Evolutionary conservation across 2,888 invertebrate genomes (phyloP).

Genomic region (Volucella inflata): DNA sequence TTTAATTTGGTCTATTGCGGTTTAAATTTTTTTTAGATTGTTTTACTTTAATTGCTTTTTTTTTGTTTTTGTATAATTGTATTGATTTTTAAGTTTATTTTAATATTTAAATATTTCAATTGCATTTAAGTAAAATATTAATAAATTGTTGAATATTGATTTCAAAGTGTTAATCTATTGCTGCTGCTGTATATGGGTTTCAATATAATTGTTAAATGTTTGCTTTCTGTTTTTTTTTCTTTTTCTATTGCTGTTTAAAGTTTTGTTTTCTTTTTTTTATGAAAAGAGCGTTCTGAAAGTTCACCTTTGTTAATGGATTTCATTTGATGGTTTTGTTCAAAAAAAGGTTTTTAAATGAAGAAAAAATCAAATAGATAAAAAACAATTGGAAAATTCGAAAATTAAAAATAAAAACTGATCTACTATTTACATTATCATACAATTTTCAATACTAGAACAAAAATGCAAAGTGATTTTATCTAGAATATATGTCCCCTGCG

Average conservation of each 20-base stretch:
- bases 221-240: conserved; percentile 52
- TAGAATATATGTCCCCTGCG: too few species aligned
- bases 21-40: conserved; percentile 27
- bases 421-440: too few species aligned
- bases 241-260: conserved; percentile 16
- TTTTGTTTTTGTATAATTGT: conserved; percentile 73
- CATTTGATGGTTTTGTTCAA: conserved; percentile 17
- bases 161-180: conserved; percentile 76
- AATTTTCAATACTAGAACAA: too few species aligned
- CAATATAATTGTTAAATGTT: conserved; percentile 69
- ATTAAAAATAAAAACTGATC: too few species aligned
- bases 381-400: neutral
- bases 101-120: conserved; percentile 71
- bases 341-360: neutral
- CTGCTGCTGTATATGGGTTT: conserved; percentile 74
- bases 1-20: conserved; percentile 83
- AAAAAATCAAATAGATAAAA: conserved; percentile 1
- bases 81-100: conserved; percentile 62
- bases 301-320: conserved; percentile 5
- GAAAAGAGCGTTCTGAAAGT: conserved; percentile 46
- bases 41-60: conserved; percentile 57
- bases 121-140: conserved; percentile 77
- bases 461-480: too few species aligned
- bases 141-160: conserved; percentile 65
- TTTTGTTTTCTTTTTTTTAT: conserved; percentile 25